Evolutionary conservation across 2,113 vertebrate genomes (phyloP).

Genomic region (Eulemur macaco): DNA sequence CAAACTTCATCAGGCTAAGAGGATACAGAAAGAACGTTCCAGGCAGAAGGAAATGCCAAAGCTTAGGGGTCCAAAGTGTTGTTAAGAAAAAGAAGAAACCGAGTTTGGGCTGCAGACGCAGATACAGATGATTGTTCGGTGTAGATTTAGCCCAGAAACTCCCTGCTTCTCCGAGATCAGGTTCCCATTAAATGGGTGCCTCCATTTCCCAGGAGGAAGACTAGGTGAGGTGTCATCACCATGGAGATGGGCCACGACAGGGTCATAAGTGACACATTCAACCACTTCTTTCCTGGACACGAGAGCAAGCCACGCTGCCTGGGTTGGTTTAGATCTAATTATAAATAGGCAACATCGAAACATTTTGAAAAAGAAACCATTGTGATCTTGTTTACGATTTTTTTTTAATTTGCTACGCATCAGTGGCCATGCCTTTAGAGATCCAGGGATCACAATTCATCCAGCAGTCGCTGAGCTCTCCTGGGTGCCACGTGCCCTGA

Average conservation of each 20-base stretch:
- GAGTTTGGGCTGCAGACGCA: not conserved
- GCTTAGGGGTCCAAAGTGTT: not conserved
- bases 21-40: rapidly evolving
- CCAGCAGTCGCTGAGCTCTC: not conserved
- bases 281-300: not conserved
- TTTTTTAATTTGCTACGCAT: not conserved
- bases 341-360: not conserved
- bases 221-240: not conserved
- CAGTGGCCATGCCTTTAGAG: not conserved
- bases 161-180: not conserved
- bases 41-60: not conserved
- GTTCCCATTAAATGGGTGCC: not conserved
- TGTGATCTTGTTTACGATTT: not conserved
- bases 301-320: not conserved
- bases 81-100: too few relatives aligned
- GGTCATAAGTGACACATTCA: rapidly evolving
- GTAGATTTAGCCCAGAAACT: not conserved
- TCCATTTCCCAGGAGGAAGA: not conserved
- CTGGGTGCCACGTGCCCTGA: not conserved
- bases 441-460: too few relatives aligned
- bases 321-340: not conserved
- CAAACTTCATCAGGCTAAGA: not conserved
- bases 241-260: not conserved
- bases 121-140: not conserved
- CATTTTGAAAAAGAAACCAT: not conserved